Conservation (phyloP, 1,140 invertebrate species). For the Pemphigus obesinymphae region DNA sequence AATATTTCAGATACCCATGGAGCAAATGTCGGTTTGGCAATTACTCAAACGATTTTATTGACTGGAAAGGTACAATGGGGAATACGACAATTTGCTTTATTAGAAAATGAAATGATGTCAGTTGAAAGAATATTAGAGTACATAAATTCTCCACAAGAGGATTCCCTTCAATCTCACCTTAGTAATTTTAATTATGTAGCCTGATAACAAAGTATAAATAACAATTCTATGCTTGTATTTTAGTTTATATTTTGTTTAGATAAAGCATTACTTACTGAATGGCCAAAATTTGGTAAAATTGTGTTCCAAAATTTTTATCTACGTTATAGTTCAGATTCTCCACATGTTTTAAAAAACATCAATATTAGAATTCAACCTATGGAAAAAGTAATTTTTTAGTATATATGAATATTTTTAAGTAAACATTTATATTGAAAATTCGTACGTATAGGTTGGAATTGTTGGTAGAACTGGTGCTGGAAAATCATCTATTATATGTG, state of each 20-base stretch:
- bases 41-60: conserved; percentile 76
- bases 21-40: conserved; percentile 72
- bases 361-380: conserved; percentile 54
- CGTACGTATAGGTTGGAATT: conserved; percentile 57
- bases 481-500: conserved; percentile 80
- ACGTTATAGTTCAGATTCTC: conserved; percentile 54
- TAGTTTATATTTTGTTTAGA: conserved; percentile 45
- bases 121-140: conserved; percentile 76
- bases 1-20: conserved; percentile 51
- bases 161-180: conserved; percentile 50
- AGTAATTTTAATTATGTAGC: conserved; percentile 46
- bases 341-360: conserved; percentile 56
- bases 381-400: conserved; percentile 54
- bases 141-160: conserved; percentile 61
- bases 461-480: conserved; percentile 85
- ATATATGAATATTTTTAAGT: background rate
- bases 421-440: background rate
- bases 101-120: conserved; percentile 74
- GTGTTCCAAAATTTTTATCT: conserved; percentile 61
- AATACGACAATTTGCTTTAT: conserved; percentile 67
- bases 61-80: conserved; percentile 81
- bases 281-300: conserved; percentile 66
- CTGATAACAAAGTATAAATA: background rate
- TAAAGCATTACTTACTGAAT: conserved; percentile 58
- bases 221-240: no score